These are phyloP conservation scores for Pomatorhinus ruficollis DNA, from an alignment of 2,113 vertebrate species.

Conservation along the genomic window DNA sequence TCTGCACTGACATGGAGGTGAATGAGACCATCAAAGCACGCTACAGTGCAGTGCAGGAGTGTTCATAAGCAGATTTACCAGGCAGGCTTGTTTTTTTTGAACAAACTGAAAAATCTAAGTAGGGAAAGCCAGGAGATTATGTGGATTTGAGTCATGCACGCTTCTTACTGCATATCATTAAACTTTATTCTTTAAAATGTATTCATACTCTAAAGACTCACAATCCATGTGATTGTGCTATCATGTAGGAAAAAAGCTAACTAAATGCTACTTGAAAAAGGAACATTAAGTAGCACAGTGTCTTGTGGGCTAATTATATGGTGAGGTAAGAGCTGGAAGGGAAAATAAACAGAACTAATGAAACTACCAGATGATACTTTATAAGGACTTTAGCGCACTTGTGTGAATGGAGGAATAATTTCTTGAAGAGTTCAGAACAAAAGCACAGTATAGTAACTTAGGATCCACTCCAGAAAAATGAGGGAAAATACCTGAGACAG, in stretches of 20 bases:
- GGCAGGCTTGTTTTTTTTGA: background rate
- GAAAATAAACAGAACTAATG: slow-evolving; percentile 26
- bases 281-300: background rate
- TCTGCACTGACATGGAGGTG: background rate
- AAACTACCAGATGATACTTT: background rate
- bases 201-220: slow-evolving; percentile 5
- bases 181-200: slow-evolving; percentile 43
- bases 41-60: background rate
- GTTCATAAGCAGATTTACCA: background rate
- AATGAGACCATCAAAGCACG: background rate
- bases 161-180: slow-evolving; percentile 38
- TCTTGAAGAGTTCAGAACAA: background rate
- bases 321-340: background rate
- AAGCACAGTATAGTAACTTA: background rate
- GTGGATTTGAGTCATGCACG: background rate
- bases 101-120: background rate
- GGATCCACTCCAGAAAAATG: background rate
- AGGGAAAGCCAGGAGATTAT: background rate
- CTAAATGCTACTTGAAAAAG: slow-evolving; percentile 1
- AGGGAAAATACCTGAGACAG: background rate
- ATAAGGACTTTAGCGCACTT: background rate
- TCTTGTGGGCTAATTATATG: slow-evolving; percentile 5
- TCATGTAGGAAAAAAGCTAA: background rate
- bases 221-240: slow-evolving; percentile 38
- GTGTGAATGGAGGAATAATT: background rate